Base-by-base conservation (phyloP, 2,113 vertebrate genomes). In the Nerophis lumbriciformis region DNA sequence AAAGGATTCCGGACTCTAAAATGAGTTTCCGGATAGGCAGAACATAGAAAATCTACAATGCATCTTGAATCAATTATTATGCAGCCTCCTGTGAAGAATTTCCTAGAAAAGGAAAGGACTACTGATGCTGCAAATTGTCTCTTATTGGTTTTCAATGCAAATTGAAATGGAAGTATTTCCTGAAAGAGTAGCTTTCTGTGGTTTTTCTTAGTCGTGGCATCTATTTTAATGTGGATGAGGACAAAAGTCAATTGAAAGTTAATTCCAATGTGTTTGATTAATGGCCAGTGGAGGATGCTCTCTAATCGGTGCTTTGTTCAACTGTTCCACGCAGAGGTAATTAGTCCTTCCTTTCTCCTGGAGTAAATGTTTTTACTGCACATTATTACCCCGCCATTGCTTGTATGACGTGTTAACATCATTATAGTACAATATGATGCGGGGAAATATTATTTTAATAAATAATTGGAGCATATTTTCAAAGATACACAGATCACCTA, bases 241-340 rank as follows among this genome's bases (percentile, higher is more conserved):
- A 79, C 75, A 72, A 76, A 88, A 92, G 89, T 90, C 88, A 90
- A 90, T 84, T 82, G 84, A 90, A 90, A 90, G 88, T 86, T 87
- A 90, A 91, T 91, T 91, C 75, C 77, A 71, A 66, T 71, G 83
- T 64, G 72, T 83, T 83, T 92, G 88, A 91, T 92, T 92, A 91
- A 89, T 85, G 88, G 77, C 59, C 67, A 66, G 66, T 79, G 72
- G 77, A 76, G 81, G 84, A 89, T 86, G 83, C 85, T 71, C 79
- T 76, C 79, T 80, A 88, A 88, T 87, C 84, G 74, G 81, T 53
- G 78, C 74, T 54, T 70, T 72, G 75, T 82, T 88, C 74, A 75
- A 72, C 69, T 81, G 65, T 83, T 88, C 72, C 68, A 81, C 82
- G 67, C 65, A 53, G 75, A 62, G 75, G 63, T 81, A 80, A 83